A percentile compares a stretch with the other conserved stretches of the same genome.
Conservation (phyloP, 2,797 vertebrate genomes). For the Gadopsis marmoratus region DNA sequence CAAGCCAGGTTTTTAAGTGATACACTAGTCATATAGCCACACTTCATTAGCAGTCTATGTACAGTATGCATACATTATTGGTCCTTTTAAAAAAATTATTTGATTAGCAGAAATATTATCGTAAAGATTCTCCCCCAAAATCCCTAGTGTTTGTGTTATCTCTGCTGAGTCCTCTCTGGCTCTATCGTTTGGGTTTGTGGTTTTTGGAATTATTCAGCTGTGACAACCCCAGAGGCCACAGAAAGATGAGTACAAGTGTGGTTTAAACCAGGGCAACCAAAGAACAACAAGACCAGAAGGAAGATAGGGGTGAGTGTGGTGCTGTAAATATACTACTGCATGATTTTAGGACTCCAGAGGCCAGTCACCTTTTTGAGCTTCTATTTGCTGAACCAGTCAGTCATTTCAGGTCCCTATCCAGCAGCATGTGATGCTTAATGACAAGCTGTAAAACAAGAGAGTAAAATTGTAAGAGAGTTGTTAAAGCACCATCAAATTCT, state of each 20-base stretch:
- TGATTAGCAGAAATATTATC: background rate
- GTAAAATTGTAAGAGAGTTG: background rate
- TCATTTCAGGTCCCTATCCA: background rate
- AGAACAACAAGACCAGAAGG: background rate
- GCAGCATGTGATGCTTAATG: constrained; percentile 1
- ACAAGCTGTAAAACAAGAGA: background rate
- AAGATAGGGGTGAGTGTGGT: background rate
- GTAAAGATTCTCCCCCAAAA: background rate
- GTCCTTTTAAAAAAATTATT: background rate
- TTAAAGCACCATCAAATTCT: constrained; percentile 7
- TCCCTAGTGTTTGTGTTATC: background rate
- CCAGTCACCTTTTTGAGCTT: background rate
- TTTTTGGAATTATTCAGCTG: constrained; percentile 21
- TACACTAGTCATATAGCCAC: background rate
- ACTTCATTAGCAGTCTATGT: background rate
- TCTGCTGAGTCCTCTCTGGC: background rate
- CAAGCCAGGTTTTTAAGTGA: too few species aligned
- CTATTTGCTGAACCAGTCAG: background rate
- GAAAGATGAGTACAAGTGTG: constrained; percentile 2
- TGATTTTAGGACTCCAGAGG: background rate
- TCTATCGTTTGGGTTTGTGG: constrained; percentile 15
- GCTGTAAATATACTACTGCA: background rate
- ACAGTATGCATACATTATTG: background rate
- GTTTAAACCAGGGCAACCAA: constrained; percentile 10
- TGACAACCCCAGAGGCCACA: constrained; percentile 17